Evolutionary conservation across 2,113 vertebrate genomes (phyloP).

Genomic region (Anhinga rufa): DNA sequence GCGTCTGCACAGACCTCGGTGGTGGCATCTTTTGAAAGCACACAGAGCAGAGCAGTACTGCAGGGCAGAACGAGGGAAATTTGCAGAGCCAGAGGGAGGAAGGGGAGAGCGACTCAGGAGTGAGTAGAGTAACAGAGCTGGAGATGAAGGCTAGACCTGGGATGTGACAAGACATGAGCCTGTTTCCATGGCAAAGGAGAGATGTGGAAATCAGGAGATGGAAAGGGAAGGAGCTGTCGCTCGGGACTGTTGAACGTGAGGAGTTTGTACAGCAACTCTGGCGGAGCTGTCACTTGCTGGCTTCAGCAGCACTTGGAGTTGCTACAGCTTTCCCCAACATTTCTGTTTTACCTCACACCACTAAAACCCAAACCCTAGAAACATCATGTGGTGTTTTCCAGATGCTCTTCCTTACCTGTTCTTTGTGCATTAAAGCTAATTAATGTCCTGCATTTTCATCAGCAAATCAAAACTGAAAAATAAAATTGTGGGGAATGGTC

Average conservation of each 20-base stretch:
- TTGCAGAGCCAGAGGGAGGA: neutral
- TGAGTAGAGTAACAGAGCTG: neutral
- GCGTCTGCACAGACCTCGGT: neutral
- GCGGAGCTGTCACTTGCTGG: neutral
- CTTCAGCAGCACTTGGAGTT: neutral
- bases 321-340: neutral
- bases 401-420: neutral
- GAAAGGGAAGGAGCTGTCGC: neutral
- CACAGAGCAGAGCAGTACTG: neutral
- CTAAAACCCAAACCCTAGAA: neutral
- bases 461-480: neutral
- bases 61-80: neutral
- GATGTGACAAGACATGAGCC: neutral
- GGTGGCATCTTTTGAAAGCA: neutral
- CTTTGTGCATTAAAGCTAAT: neutral
- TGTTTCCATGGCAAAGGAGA: neutral
- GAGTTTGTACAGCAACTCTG: neutral
- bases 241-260: neutral
- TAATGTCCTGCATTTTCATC: neutral
- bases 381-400: neutral
- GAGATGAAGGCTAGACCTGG: neutral
- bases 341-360: neutral
- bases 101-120: neutral
- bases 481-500: neutral
- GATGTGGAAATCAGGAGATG: fast-evolving